Conservation (phyloP, 2,888 invertebrate genomes). For the Tortrix viridana region DNA sequence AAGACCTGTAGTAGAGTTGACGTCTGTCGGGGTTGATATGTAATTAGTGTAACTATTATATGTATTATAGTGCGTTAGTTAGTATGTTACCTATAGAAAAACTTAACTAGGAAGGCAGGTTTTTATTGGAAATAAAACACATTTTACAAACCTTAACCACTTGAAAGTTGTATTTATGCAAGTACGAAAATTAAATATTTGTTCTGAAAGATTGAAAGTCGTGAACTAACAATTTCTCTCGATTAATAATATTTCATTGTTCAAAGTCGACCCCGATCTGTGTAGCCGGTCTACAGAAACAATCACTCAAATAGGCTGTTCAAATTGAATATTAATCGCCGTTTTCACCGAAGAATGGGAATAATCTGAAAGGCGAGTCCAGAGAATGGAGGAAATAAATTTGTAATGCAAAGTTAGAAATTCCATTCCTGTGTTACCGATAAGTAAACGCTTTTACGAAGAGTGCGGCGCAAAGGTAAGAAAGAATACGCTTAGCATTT, state of each 20-base stretch:
- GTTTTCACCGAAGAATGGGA: constrained; percentile 78
- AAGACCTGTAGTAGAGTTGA: too few species aligned
- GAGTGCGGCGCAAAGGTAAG: constrained; percentile 67
- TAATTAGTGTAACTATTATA: too few species aligned
- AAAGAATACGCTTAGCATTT: constrained; percentile 75
- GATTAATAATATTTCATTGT: constrained; percentile 70
- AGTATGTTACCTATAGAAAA: too few species aligned
- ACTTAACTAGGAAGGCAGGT: too few species aligned
- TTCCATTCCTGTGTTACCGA: constrained; percentile 78
- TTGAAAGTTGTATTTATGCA: constrained; percentile 53
- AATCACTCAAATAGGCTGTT: constrained; percentile 82
- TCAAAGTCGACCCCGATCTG: constrained; percentile 63
- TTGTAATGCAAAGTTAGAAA: constrained; percentile 83
- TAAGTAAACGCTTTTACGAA: constrained; percentile 75
- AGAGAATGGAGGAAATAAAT: constrained; percentile 75
- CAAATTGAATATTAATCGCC: constrained; percentile 83
- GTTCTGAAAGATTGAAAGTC: constrained; percentile 61
- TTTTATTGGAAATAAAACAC: background rate
- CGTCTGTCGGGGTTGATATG: too few species aligned
- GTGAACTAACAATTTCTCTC: constrained; percentile 60
- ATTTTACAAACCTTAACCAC: background rate
- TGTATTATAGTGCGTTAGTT: too few species aligned
- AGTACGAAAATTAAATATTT: constrained; percentile 66
- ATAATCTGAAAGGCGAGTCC: constrained; percentile 75
- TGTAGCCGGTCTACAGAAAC: constrained; percentile 65